Evolutionary conservation across 1,140 invertebrate genomes (phyloP), one percentile per base, ranked within the genome.

Genomic region (Bombus ignitus): DNA sequence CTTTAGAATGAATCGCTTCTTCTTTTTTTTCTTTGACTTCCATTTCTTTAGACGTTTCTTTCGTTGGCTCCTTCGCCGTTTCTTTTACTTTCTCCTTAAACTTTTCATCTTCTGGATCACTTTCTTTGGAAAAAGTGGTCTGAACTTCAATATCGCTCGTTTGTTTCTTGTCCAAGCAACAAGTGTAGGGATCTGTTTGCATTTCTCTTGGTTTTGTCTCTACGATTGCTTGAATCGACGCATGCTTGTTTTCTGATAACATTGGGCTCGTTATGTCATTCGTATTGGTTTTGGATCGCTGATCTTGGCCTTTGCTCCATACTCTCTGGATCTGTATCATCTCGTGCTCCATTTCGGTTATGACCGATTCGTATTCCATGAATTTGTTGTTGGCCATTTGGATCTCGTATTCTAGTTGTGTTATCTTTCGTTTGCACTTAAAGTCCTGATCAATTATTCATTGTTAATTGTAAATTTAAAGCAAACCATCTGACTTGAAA

Each of bases 311-410:
- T 68, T 73, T 83, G 37, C 73, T 86, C 94, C 94, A 95, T 35
- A 83, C 74, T 81, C 81, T 94, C 44, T 94, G 94, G 5, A 90
- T 86, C 32, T 90, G 91, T 10, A 91, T 80, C 82, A 94, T 91
- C 28, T 94, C 93, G 0, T 87, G 81, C 57, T 94, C 94, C 91
- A 94, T 93, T 37, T n/a, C 53, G 0, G 59, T 77, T 65, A 94
- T 87, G 12, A 89, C 88, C 12, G 87, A 78, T 70, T 94, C 92
- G 57, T 93, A 92, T 12, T 93, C 91, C 22, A 68, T 35, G 28
- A 91, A 68, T 78, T 91, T 93, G 1, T 83, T 85, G 32, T 92
- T 92, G 0, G 87, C 87, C 3, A 86, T 83, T 86, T 93, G 87
- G 1, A 93, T 37, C 73, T 94, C 91, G 59, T 92, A 87, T 57